These are phyloP conservation scores for Pelvicachromis taeniatus DNA, from an alignment of 2,113 vertebrate genomes.

Conservation along the genomic window DNA sequence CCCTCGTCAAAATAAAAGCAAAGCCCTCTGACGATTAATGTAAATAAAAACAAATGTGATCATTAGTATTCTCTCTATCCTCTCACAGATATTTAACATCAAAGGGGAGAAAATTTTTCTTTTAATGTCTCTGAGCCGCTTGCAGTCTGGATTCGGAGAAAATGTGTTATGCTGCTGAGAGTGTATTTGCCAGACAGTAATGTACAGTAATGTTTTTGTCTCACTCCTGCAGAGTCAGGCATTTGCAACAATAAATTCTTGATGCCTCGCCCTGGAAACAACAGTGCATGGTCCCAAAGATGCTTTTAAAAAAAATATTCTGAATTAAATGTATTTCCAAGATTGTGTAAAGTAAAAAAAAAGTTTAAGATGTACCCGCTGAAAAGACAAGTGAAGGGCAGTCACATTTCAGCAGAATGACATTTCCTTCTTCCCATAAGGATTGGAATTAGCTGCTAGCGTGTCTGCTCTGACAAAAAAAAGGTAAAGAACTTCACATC, in stretches of 20 bases:
- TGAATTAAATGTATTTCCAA: not conserved
- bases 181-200: not conserved
- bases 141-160: not conserved
- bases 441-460: not conserved
- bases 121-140: slow-evolving; percentile 12
- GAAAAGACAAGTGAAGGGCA: not conserved
- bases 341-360: not conserved
- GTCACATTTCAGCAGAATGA: not conserved
- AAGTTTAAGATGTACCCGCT: not conserved
- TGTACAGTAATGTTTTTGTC: not conserved
- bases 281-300: not conserved
- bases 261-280: not conserved
- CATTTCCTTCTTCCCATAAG: not conserved
- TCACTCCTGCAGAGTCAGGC: not conserved
- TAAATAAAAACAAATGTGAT: slow-evolving; percentile 49
- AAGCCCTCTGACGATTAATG: not conserved
- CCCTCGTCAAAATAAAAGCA: not conserved
- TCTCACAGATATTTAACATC: not conserved
- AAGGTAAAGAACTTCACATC: not conserved
- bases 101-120: too few species aligned
- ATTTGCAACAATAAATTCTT: not conserved
- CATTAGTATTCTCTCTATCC: slow-evolving; percentile 36
- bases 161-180: not conserved
- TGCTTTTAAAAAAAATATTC: not conserved
- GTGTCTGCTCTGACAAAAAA: not conserved